Evolutionary conservation across 23 tunicate species (phyloP).

Genomic region (Aplidium turbinatum): DNA sequence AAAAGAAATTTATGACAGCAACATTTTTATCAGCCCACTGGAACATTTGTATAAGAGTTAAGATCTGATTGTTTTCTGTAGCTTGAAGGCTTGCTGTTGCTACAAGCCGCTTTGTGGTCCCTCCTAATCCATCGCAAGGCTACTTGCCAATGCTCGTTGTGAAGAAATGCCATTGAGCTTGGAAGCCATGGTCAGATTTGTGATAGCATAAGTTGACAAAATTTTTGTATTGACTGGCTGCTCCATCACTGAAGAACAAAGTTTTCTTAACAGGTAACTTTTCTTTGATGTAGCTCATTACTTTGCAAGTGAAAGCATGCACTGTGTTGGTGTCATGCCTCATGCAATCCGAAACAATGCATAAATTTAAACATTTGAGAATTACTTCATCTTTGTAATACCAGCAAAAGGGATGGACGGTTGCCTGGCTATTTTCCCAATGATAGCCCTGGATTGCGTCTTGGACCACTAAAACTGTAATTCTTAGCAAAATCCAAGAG

Average conservation of each 20-base stretch:
- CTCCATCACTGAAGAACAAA: conserved; percentile 6
- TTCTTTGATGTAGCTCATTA: background rate
- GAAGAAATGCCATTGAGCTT: background rate
- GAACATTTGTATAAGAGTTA: background rate
- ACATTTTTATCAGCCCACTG: background rate
- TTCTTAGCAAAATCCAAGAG: too few species aligned
- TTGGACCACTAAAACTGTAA: conserved; percentile 1
- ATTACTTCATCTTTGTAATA: conserved; percentile 1
- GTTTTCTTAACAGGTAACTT: conserved; percentile 2
- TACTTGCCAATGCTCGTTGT: background rate
- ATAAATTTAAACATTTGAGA: background rate
- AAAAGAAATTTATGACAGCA: background rate
- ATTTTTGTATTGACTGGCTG: conserved; percentile 29
- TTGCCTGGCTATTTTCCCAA: conserved; percentile 27
- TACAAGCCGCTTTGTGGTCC: background rate
- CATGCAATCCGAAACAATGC: conserved; percentile 5
- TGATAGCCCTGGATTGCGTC: conserved; percentile 14
- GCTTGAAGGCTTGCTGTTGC: background rate
- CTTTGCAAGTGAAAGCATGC: conserved; percentile 9
- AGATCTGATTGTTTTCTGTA: background rate
- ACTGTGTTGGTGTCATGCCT: conserved; percentile 20
- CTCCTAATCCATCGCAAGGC: background rate
- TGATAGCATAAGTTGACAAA: background rate
- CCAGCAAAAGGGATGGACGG: conserved; percentile 5
- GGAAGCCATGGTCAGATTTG: background rate